phyloP scores from a whole-genome alignment of 2,888 invertebrate species.

The Bursaphelenchus okinawaensis region DNA sequence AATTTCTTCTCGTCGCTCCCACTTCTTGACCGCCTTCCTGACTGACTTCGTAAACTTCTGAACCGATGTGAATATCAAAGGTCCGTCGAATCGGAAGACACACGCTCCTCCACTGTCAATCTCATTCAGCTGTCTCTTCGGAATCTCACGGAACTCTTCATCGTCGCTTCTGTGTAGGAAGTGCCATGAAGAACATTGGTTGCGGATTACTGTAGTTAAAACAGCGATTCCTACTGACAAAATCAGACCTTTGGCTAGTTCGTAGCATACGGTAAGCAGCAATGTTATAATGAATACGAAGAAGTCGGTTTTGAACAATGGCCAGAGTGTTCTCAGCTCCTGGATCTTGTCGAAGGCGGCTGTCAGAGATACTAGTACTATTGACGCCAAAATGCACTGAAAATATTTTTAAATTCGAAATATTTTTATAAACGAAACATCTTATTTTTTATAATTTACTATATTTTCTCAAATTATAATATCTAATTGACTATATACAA shows the following conservation, averaged over 20 bases:
- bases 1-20: conserved; percentile 27
- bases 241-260: conserved; percentile 51
- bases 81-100: conserved; percentile 53
- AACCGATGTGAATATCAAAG: conserved; percentile 52
- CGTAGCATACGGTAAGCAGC: conserved; percentile 49
- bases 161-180: conserved; percentile 42
- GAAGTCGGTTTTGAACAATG: conserved; percentile 54
- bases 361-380: conserved; percentile 50
- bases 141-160: conserved; percentile 33
- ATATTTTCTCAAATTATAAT: too few species aligned
- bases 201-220: conserved; percentile 48
- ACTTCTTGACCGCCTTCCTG: conserved; percentile 22
- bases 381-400: conserved; percentile 47
- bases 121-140: conserved; percentile 35
- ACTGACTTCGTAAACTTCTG: conserved; percentile 46
- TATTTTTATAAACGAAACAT: too few species aligned
- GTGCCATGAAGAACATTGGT: conserved; percentile 53
- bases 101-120: conserved; percentile 47
- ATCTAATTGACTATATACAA: too few species aligned
- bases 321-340: conserved; percentile 50
- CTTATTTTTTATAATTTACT: too few species aligned
- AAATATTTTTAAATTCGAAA: too few species aligned
- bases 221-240: conserved; percentile 49
- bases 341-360: conserved; percentile 44
- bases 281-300: conserved; percentile 51